Evolutionary conservation across 2,113 vertebrate species (phyloP).

Genomic region (Burhinus bistriatus): DNA sequence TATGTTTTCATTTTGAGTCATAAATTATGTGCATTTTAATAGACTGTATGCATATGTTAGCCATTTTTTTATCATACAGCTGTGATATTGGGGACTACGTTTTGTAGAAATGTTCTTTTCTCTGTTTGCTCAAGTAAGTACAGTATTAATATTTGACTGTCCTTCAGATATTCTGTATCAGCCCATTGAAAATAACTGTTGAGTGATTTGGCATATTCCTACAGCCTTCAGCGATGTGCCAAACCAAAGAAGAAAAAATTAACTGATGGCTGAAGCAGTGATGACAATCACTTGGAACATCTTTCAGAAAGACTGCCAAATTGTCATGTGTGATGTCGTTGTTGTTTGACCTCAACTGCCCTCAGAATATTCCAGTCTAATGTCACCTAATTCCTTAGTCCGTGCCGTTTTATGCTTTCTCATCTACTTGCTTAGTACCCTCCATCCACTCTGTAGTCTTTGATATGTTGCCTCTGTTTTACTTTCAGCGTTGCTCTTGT

Average conservation of each 20-base stretch:
- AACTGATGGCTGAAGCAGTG: conserved; percentile 28
- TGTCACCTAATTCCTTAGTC: background rate
- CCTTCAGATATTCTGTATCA: background rate
- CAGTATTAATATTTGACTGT: conserved; percentile 41
- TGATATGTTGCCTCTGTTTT: background rate
- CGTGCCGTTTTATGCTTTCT: background rate
- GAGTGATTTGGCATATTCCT: conserved; percentile 6
- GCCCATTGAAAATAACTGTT: background rate
- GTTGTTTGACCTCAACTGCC: conserved; percentile 22
- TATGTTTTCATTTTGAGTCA: conserved; percentile 76
- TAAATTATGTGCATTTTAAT: conserved; percentile 82
- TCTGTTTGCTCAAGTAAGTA: conserved; percentile 33
- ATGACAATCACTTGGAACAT: conserved; percentile 37
- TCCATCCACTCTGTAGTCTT: background rate
- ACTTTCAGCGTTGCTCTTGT: background rate
- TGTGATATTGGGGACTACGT: conserved; percentile 1
- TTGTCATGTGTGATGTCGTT: background rate
- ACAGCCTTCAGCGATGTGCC: background rate
- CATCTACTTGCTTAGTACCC: background rate
- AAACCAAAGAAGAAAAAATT: background rate
- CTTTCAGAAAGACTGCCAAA: conserved; percentile 25
- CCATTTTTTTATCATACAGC: conserved; percentile 52
- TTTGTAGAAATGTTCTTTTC: conserved; percentile 16
- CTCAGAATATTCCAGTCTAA: background rate
- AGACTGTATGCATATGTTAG: conserved; percentile 70